These are phyloP conservation scores for Eudasyphora cyanicolor DNA, from an alignment of 2,888 invertebrate species.

Conservation along the genomic window DNA sequence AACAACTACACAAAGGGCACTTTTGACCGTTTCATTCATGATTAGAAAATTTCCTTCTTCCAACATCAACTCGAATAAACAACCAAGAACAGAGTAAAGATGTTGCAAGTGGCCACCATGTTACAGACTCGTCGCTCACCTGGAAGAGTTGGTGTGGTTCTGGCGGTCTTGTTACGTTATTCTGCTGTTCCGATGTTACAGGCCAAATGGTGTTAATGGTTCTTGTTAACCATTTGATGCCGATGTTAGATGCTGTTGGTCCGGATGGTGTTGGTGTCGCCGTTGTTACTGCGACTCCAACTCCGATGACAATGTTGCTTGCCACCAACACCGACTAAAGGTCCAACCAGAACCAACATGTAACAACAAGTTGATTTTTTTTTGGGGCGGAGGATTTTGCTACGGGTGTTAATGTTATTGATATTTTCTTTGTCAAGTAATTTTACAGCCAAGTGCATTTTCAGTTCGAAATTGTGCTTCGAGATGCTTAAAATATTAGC, in stretches of 20 bases:
- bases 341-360: not conserved
- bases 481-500: constrained; percentile 44
- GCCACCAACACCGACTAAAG: constrained; percentile 52
- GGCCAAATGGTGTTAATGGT: constrained; percentile 59
- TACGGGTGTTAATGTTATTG: constrained; percentile 58
- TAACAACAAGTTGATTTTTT: constrained; percentile 42
- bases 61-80: not conserved
- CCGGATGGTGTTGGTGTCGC: constrained; percentile 36
- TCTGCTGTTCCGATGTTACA: constrained; percentile 31
- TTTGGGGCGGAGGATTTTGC: constrained; percentile 7
- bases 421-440: constrained; percentile 31
- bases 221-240: constrained; percentile 10
- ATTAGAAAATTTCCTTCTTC: constrained; percentile 42
- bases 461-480: not conserved
- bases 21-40: constrained; percentile 55
- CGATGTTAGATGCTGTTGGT: constrained; percentile 13
- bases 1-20: constrained; percentile 39
- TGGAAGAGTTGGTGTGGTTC: not conserved
- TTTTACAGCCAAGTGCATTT: not conserved
- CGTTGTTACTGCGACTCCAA: constrained; percentile 7
- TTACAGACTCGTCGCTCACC: not conserved
- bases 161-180: constrained; percentile 26
- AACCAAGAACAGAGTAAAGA: not conserved
- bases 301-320: constrained; percentile 50
- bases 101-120: constrained; percentile 4